Percentiles rank a stretch among this genome's conserved stretches.
Evolutionary conservation across 2,113 vertebrate genomes (phyloP).

Genomic region (Apaloderma vittatum): DNA sequence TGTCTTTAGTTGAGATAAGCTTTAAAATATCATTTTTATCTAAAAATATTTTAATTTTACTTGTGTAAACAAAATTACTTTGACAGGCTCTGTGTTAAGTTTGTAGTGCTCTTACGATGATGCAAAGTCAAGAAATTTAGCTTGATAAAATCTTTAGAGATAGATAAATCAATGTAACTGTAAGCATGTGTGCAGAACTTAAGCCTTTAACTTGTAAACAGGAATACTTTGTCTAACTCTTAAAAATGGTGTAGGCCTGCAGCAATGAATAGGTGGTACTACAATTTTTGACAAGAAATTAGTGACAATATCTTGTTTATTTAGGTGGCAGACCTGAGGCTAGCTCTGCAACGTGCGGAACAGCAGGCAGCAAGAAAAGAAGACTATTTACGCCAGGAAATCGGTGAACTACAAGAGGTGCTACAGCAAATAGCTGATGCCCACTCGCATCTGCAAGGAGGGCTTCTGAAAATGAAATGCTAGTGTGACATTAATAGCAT

Average conservation of each 20-base stretch:
- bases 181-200: not conserved
- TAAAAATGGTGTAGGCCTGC: not conserved
- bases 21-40: not conserved
- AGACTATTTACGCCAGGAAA: slow-evolving; percentile 96
- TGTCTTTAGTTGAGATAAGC: not conserved
- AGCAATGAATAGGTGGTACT: not conserved
- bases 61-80: not conserved
- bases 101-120: not conserved
- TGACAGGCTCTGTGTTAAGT: not conserved
- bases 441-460: not conserved
- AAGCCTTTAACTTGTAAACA: not conserved
- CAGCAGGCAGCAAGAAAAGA: slow-evolving; percentile 95
- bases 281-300: not conserved
- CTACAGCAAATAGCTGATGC: not conserved
- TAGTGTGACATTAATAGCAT: not conserved
- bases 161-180: not conserved
- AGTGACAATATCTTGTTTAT: not conserved
- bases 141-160: not conserved
- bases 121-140: not conserved
- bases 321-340: slow-evolving; percentile 92
- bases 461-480: not conserved
- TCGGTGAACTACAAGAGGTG: slow-evolving; percentile 95
- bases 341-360: slow-evolving; percentile 92
- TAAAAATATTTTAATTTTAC: not conserved
- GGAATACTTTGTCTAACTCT: not conserved